phyloP scores from a whole-genome alignment of 1,140 invertebrate species.

The Drosophila baimaii region DNA sequence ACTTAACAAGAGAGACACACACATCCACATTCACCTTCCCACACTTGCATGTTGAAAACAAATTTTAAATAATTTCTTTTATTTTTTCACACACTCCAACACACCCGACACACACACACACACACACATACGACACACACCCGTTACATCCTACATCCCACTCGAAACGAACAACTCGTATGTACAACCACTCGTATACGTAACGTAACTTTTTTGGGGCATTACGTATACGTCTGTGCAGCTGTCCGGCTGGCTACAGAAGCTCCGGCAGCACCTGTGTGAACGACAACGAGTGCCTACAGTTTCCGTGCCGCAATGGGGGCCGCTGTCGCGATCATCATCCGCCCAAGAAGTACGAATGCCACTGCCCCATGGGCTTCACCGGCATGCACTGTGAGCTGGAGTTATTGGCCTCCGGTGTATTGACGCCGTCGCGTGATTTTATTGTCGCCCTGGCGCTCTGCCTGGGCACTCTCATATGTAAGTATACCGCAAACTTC shows the following conservation, averaged over 20 bases:
- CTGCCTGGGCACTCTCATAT: conserved; percentile 90
- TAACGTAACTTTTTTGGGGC: conserved; percentile 35
- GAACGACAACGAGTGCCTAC: conserved; percentile 91
- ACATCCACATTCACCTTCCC: conserved; percentile 12
- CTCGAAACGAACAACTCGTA: conserved; percentile 27
- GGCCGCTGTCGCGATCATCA: conserved; percentile 89
- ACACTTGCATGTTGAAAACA: conserved; percentile 60
- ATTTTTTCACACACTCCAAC: conserved; percentile 53
- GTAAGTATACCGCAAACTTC: conserved; percentile 86
- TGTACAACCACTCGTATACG: conserved; percentile 30
- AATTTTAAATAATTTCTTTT: conserved; percentile 76
- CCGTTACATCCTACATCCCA: conserved; percentile 32
- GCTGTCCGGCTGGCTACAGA: conserved; percentile 89
- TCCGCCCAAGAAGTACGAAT: conserved; percentile 89
- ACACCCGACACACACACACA: conserved; percentile 21
- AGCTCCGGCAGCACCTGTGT: conserved; percentile 87
- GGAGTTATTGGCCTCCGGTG: conserved; percentile 89
- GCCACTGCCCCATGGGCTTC: conserved; percentile 90
- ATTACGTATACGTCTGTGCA: conserved; percentile 70
- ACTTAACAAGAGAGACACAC: conserved; percentile 16
- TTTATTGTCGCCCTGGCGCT: conserved; percentile 92
- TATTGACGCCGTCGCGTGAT: conserved; percentile 91
- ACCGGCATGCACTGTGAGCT: conserved; percentile 92
- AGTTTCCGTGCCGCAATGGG: conserved; percentile 89
- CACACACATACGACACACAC: background rate